Base-by-base conservation (phyloP, 2,113 vertebrate species). In the Garra rufa region DNA sequence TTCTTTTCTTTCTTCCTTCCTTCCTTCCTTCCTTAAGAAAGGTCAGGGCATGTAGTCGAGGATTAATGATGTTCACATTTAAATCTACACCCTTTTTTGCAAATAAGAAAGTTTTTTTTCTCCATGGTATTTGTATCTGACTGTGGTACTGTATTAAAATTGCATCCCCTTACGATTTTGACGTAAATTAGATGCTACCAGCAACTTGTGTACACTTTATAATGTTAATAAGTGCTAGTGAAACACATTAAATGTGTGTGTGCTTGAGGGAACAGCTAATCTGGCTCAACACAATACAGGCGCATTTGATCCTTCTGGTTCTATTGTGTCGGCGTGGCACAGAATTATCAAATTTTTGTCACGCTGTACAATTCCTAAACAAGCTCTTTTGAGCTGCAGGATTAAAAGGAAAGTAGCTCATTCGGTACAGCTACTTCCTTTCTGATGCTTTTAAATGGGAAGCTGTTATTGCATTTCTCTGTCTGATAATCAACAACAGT, bases 331-430 rank as follows among this genome's bases (percentile, higher is more conserved):
- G 55, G 3, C n/a, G 0, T 15, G 1, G 55, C 52, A 15, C 34
- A 59, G 34, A 59, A 26, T 78, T 59, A 78, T 61, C 34, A 14
- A 4, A 15, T 26, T 10, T 34, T 61, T 41, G 52, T 59, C 52
- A 78, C n/a, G 76, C 21, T 57, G 74, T n/a, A 34, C 52, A 43
- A 13, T 78, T 61, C 76, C 76, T 61, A 78, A 78, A 78, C 76
- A 43, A 78, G 30, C 55, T 78, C 55, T 61, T 78, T 61, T 59
- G 30, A 78, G 52, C 19, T 24, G 52, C 9, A 61, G 34, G 30
- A 61, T 78, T 78, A 78, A 59, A 61, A 61, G n/a, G 48, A 44
- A 48, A 21, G 7, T 50, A 19, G 17, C 50, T 55, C 7, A 7
- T 76, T 76, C 21, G 30, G 74, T 38, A 38, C 19, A 55, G 50